phyloP scores from a whole-genome alignment of 2,113 vertebrate species.

The Ptilorrhoa leucosticta region DNA sequence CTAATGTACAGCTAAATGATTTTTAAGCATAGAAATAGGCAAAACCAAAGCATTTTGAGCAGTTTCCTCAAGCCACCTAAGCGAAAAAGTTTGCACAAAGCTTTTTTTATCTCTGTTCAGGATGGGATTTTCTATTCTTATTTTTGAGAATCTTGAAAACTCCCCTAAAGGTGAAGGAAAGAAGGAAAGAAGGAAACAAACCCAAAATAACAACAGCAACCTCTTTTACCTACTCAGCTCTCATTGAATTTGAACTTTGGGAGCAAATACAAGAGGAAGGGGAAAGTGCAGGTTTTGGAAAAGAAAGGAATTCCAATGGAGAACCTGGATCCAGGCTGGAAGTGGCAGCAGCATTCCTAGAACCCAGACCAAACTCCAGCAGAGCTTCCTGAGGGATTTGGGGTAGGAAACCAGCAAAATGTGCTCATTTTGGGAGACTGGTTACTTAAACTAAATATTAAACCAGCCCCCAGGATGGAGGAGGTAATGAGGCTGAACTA shows the following conservation, averaged over 20 bases:
- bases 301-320: background rate
- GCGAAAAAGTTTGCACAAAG: background rate
- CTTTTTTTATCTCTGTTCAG: background rate
- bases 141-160: background rate
- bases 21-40: background rate
- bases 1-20: background rate
- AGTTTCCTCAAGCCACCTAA: background rate
- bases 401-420: background rate
- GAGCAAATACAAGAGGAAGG: background rate
- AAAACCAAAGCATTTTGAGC: background rate
- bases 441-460: conserved; percentile 41
- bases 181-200: accelerated
- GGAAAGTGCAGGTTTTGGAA: background rate
- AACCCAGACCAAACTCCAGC: background rate
- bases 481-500: conserved; percentile 44
- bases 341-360: background rate
- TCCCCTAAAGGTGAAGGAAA: background rate
- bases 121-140: background rate
- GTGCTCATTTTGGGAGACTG: background rate
- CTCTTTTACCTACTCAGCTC: background rate
- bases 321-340: background rate
- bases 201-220: background rate
- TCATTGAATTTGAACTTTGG: background rate
- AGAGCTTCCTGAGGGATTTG: background rate
- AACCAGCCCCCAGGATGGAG: conserved; percentile 22